Base-by-base conservation (phyloP, 2,888 invertebrate species). In the Dicyrtomina minuta region DNA sequence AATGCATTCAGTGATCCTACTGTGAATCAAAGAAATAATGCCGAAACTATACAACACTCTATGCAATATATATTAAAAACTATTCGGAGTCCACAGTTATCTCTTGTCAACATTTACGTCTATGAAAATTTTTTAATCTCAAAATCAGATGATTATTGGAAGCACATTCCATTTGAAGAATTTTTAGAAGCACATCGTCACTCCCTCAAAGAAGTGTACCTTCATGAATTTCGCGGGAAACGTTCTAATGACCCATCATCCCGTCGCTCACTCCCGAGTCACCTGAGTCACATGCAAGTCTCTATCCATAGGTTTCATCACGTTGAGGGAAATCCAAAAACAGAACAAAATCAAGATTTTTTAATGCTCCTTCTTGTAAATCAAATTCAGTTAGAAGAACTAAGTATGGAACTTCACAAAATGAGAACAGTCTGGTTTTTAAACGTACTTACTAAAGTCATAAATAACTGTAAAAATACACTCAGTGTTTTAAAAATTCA, bases 241-340 rank as follows among this genome's bases (percentile, higher is more conserved):
- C n/a, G 64, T 1, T 64, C 64, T 13, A 17, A 20, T n/a, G 17
- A 64, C 2, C 49, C 33, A 15, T 51, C 64, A 17, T 2, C 2
- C 17, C 2, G 12, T 15, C 27, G 39, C 8, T 5, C 4, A 8
- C 8, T 64, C 13, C 64, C 64, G 1, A 33, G 17, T 33, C n/a
- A 51, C 8, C 26, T 64, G 20, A 51, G 17, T 12, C 24, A 46
- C 20, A 4, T 64, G 12, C 51, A 64, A 39, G 17, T 64, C 13
- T 64, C 46, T 22, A 64, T 64, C n/a, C 64, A 64, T 17, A 46
- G 64, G 5, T 64, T 24, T 15, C 49, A 64, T 49, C 64, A 53
- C 1, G 6, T 20, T 10, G 33, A 49, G 20, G 64, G 64, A 13
- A 49, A 49, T 20, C 8, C 51, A 1, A 43, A 60, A 60, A 15